Percentiles rank a stretch among this genome's conserved stretches.
Conservation (phyloP, 2,113 vertebrate species). For the Epinephelus moara region DNA sequence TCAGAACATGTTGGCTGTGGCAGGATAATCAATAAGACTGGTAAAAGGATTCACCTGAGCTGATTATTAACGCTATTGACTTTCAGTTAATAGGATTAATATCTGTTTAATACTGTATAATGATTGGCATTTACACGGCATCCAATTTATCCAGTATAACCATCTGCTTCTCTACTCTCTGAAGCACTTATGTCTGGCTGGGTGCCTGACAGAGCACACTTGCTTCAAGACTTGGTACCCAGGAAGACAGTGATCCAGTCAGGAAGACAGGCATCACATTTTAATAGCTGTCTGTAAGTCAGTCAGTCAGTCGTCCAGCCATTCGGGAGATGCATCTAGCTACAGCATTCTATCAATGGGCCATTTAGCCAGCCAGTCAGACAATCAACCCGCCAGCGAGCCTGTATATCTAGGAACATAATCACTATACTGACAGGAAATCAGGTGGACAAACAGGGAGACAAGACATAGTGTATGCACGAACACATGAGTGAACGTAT, state of each 20-base stretch:
- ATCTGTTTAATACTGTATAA: constrained; percentile 2
- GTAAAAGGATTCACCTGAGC: constrained; percentile 17
- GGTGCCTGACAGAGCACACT: constrained; percentile 22
- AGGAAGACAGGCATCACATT: constrained; percentile 33
- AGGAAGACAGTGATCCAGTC: constrained; percentile 34
- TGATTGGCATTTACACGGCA: constrained; percentile 28
- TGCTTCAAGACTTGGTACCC: constrained; percentile 9
- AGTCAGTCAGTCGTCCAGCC: constrained; percentile 17
- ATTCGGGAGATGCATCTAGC: constrained; percentile 26
- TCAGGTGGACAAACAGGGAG: background rate
- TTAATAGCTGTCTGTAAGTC: constrained; percentile 24
- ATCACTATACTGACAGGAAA: background rate
- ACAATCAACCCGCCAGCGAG: constrained; percentile 2
- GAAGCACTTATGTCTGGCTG: constrained; percentile 38
- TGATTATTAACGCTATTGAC: constrained; percentile 7
- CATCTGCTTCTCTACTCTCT: constrained; percentile 50
- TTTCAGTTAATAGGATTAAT: constrained; percentile 6
- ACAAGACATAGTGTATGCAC: background rate
- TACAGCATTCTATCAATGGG: background rate
- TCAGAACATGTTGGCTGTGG: constrained; percentile 1
- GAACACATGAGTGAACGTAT: too few relatives aligned
- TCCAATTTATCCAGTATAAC: constrained; percentile 42
- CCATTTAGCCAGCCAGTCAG: constrained; percentile 11
- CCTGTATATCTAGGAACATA: background rate
- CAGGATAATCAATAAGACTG: constrained; percentile 30